Percentiles rank a stretch among this genome's conserved stretches.
phyloP scores from a whole-genome alignment of 2,888 invertebrate genomes.

The Muscina levida region DNA sequence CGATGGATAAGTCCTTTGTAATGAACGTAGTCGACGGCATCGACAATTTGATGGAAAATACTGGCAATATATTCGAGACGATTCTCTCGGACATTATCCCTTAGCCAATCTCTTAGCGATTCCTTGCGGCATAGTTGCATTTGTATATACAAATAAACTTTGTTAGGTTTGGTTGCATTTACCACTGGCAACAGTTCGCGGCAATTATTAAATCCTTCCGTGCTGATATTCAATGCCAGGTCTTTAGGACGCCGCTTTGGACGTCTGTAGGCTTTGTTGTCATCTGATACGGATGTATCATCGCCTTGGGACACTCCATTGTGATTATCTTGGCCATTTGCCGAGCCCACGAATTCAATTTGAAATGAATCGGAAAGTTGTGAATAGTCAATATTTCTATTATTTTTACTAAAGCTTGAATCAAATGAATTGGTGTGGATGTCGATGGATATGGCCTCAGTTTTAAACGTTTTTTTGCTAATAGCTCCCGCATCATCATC shows the following conservation, averaged over 20 bases:
- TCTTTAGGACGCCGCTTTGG: slow-evolving; percentile 73
- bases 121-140: slow-evolving; percentile 96
- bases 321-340: slow-evolving; percentile 65
- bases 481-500: slow-evolving; percentile 42
- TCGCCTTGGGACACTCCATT: slow-evolving; percentile 7
- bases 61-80: slow-evolving; percentile 82
- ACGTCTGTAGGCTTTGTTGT: slow-evolving; percentile 29
- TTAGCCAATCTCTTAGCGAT: slow-evolving; percentile 95
- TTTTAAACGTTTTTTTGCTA: slow-evolving; percentile 46
- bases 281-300: slow-evolving; percentile 9
- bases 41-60: slow-evolving; percentile 94
- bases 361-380: slow-evolving; percentile 79
- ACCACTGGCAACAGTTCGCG: slow-evolving; percentile 58
- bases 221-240: slow-evolving; percentile 49
- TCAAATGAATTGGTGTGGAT: slow-evolving; percentile 75
- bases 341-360: slow-evolving; percentile 78
- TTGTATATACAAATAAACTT: slow-evolving; percentile 95
- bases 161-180: slow-evolving; percentile 73
- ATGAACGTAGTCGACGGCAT: slow-evolving; percentile 98
- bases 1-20: slow-evolving; percentile 95
- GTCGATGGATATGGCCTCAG: slow-evolving; percentile 73
- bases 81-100: slow-evolving; percentile 81
- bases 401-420: slow-evolving; percentile 47
- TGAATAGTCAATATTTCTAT: slow-evolving; percentile 73
- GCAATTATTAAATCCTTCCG: slow-evolving; percentile 38